Evolutionary conservation across 2,797 vertebrate genomes (phyloP).

Genomic region (Denticeps clupeoides): DNA sequence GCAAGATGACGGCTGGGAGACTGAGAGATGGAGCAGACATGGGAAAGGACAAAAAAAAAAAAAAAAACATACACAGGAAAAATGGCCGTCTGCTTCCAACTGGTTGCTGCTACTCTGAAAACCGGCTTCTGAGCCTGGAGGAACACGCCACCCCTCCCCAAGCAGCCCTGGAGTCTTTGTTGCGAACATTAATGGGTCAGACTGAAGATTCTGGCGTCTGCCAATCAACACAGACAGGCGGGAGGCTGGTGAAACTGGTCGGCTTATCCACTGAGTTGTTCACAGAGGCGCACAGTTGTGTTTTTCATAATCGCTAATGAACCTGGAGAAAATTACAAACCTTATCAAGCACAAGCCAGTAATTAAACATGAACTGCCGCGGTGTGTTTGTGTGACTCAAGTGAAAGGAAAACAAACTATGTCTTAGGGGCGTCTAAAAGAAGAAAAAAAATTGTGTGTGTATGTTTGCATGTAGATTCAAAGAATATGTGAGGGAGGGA

Average conservation of each 20-base stretch:
- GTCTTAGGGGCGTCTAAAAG: constrained; percentile 34
- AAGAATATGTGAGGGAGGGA: constrained; percentile 12
- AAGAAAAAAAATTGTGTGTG: no score
- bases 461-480: constrained; percentile 6
- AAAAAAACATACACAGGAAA: background rate
- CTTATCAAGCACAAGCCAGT: constrained; percentile 61
- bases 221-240: no score
- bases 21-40: background rate
- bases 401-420: constrained; percentile 55
- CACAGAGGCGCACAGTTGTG: constrained; percentile 12
- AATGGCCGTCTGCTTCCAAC: no score
- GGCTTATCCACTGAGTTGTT: no score
- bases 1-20: background rate
- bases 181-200: no score
- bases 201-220: no score
- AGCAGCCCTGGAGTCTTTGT: no score
- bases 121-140: no score
- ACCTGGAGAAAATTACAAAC: constrained; percentile 60
- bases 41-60: background rate
- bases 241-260: no score
- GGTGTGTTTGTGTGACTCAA: constrained; percentile 43
- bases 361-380: constrained; percentile 54
- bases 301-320: constrained; percentile 46
- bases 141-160: no score
- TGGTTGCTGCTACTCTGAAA: no score